These are phyloP conservation scores for Cantharis lateralis DNA, from an alignment of 2,888 invertebrate genomes.

Conservation along the genomic window DNA sequence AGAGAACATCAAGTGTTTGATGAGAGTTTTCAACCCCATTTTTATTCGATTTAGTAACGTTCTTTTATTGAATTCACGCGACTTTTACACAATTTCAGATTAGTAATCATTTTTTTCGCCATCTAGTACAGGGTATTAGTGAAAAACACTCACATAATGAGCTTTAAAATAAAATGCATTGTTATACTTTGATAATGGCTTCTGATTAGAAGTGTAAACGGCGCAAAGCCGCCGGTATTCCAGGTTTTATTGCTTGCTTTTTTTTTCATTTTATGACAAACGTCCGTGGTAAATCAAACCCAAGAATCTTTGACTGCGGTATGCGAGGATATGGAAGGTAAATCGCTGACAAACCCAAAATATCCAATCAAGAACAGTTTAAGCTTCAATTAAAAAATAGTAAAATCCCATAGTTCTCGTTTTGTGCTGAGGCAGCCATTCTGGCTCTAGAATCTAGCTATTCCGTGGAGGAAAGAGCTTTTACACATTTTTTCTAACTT, in stretches of 20 bases:
- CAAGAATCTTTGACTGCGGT: not conserved
- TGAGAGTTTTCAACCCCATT: conserved; percentile 13
- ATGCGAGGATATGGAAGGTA: not conserved
- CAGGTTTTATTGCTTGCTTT: not conserved
- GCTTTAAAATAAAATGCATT: not conserved
- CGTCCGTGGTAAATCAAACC: not conserved
- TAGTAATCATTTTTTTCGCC: not conserved
- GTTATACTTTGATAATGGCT: not conserved
- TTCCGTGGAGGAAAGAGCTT: too few species aligned
- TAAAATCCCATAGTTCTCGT: too few species aligned
- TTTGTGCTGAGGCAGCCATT: too few species aligned
- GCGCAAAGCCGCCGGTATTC: not conserved
- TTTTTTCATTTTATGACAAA: not conserved
- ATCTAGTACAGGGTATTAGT: not conserved
- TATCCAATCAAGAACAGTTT: too few species aligned
- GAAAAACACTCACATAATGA: not conserved
- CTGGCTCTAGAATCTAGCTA: too few species aligned
- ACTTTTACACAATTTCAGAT: not conserved
- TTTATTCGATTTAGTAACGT: conserved; percentile 8
- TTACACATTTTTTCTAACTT: too few species aligned
- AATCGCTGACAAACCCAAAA: too few species aligned
- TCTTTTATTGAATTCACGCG: conserved; percentile 2
- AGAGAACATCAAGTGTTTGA: conserved; percentile 9
- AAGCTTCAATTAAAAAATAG: too few species aligned
- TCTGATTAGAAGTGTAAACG: not conserved